phyloP scores from a whole-genome alignment of 2,113 vertebrate species.

The Strix aluco region DNA sequence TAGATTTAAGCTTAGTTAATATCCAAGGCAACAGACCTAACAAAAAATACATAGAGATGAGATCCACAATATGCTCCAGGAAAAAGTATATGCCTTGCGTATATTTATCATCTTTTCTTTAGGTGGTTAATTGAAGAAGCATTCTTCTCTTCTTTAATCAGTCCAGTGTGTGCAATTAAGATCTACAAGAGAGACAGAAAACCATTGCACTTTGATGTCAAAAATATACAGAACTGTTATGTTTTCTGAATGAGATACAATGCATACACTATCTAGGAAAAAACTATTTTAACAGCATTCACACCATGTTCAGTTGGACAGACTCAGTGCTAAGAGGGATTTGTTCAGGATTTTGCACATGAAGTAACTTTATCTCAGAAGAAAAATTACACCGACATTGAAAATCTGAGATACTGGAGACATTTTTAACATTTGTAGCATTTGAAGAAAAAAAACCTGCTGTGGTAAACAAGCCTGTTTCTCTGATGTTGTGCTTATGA shows the following conservation, averaged over 20 bases:
- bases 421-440: neutral
- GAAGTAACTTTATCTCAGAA: neutral
- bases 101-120: neutral
- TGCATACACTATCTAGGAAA: neutral
- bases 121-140: neutral
- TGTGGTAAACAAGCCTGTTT: neutral
- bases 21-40: constrained; percentile 9
- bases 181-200: neutral
- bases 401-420: neutral
- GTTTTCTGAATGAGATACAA: neutral
- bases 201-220: neutral
- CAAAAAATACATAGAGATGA: neutral
- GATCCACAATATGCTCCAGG: neutral
- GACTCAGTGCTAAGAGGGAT: neutral
- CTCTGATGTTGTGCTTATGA: neutral
- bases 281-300: neutral
- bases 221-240: neutral
- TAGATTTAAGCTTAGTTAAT: constrained; percentile 9
- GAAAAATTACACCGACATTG: neutral
- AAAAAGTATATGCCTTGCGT: neutral
- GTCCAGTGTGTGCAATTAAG: neutral
- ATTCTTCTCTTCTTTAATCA: neutral
- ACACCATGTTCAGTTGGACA: neutral
- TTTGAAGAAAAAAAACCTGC: neutral
- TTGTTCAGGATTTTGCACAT: neutral